Evolutionary conservation across 2,113 vertebrate genomes (phyloP).

Genomic region (human): GRCh38 chr14:69906501-69907000

Average conservation of each 20-base stretch:
- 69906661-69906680: neutral
- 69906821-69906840: neutral
- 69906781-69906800: neutral
- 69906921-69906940: neutral
- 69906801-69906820: neutral
- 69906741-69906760: neutral
- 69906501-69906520: neutral
- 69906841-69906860: accelerated
- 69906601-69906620: neutral
- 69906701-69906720: neutral
- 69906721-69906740: neutral
- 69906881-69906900: neutral
- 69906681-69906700: neutral
- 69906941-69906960: neutral
- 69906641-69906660: neutral
- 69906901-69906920: neutral
- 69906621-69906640: neutral
- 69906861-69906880: neutral
- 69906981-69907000: neutral
- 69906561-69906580: neutral
- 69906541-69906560: neutral
- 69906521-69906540: neutral
- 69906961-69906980: neutral
- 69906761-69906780: neutral
- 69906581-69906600: neutral